Base-by-base conservation (phyloP, 64 coral and sea anemone genomes). In the Orbicella faveolata region DNA sequence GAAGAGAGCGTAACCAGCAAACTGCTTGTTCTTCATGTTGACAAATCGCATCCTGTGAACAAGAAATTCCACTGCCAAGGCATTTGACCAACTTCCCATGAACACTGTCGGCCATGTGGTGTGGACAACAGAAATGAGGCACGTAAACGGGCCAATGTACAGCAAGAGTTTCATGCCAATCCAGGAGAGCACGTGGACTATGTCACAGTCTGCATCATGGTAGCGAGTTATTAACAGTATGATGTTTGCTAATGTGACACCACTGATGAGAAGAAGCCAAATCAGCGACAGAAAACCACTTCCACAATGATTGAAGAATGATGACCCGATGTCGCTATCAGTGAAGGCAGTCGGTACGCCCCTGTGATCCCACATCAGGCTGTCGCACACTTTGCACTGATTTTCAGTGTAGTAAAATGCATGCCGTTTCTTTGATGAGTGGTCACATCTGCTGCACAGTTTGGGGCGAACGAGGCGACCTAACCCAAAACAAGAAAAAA, bases 301-400 rank as follows among this genome's bases (percentile, higher is more conserved):
- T 75, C 92, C 96, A 64, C 80, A 79, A 67, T 98, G 96, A 69
- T 98, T 98, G 5, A 98, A 79, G 33, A 93, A 98, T 37, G 86
- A 92, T 36, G 87, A 90, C 10, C 92, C 96, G 52, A 98, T 98
- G 37, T 94, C 96, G 21, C 62, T 36, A 52, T 98, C 96, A 84
- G 87, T 92, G 54, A 96, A 52, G 52, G 88, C 86, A 54, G 84
- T 90, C 33, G 88, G 81, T 21, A 94, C 70, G 16, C 92, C 95
- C 20, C 79, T 89, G 72, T 96, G 76, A 76, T 96, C 87, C 95
- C 95, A 96, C 14, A 64, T 88, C 26, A 96, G 79, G 59, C 95
- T 96, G 73, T 96, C 92, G 21, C 95, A 96, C 9, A 96, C 83
- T 61, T 94, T 96, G 63, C 95, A 96, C 14, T 64, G 18, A 21